Evolutionary conservation across 1,140 invertebrate species (phyloP).

Genomic region (Drosophila nasuta): DNA sequence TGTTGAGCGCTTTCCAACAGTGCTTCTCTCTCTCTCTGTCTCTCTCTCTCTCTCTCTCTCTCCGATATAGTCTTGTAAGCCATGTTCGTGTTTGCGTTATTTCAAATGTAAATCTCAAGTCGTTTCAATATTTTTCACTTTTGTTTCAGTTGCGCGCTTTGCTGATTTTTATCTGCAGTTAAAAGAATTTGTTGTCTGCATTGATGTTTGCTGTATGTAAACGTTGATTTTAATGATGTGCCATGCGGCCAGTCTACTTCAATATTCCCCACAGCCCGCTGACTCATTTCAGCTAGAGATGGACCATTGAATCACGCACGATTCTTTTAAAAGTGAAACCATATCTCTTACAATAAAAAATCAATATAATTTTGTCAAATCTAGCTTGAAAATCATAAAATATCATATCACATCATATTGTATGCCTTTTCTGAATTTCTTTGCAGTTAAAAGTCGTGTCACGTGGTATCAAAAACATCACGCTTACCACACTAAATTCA

Average conservation of each 20-base stretch:
- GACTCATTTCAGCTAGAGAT: conserved; percentile 1
- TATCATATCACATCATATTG: too few relatives aligned
- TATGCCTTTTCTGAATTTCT: too few relatives aligned
- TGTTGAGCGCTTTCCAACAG: conserved; percentile 39
- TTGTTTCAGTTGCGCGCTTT: conserved; percentile 73
- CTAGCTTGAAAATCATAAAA: too few relatives aligned
- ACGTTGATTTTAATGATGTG: conserved; percentile 83
- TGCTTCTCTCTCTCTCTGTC: conserved; percentile 3
- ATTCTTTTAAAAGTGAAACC: not conserved
- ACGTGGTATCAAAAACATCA: not conserved
- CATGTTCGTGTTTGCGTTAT: conserved; percentile 74
- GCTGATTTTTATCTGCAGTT: conserved; percentile 82
- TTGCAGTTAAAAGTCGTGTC: not conserved
- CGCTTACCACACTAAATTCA: not conserved
- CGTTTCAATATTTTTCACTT: conserved; percentile 75
- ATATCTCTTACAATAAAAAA: not conserved
- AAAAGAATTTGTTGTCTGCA: conserved; percentile 82
- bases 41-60: not conserved
- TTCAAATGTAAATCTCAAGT: conserved; percentile 73
- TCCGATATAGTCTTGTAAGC: conserved; percentile 22
- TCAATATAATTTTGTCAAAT: too few relatives aligned
- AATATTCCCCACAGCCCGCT: not conserved
- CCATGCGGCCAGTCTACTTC: conserved; percentile 49
- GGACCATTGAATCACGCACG: not conserved
- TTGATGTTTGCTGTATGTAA: conserved; percentile 80